Evolutionary conservation across 2,113 vertebrate genomes (phyloP), one percentile per base, ranked within the genome.

Genomic region (Chaetops frenatus): DNA sequence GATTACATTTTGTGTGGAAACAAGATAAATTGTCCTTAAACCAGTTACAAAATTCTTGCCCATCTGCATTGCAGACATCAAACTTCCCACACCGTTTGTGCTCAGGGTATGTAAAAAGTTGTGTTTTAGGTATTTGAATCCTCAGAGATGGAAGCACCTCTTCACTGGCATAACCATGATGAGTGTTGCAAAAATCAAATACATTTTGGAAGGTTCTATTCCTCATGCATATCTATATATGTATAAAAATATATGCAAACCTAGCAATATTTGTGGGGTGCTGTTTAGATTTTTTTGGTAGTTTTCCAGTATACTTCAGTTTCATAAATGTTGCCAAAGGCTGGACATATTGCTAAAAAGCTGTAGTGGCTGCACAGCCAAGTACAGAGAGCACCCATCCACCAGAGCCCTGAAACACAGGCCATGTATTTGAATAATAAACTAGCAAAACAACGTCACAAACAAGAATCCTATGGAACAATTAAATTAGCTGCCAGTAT

Each of bases 211-310:
- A 54, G 3, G 4, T 81, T 65, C 10, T 35, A 35, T 42, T 57
- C 4, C 16, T 66, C 12, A 13, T 6, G 15, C 2, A 5, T 3
- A 7, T 12, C 0, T 64, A 13, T 1, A 1, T 5, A 2, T 1
- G 0, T 4, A 35, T 19, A 44, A 44, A 69, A 40, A 9, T 1
- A 28, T 2, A 36, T 2, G 19, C 7, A 60, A 48, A 50, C 3
- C 2, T 9, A 81, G 9, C 27, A 72, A 33, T 42, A 24, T 25
- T 27, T 72, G 8, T 36, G 13, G 7, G 24, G 7, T 40, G 8
- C 2, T 60, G 7, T 45, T 45, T 44, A 4, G 3, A 3, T 1
- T 8, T 56, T 38, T 40, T 45, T 38, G 4, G 18, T 38, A 42
- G 15, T 29, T 81, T 71, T 20, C 15, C 13, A 23, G 15, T 7